Conservation (phyloP, 92 coral and sea anemone genomes). For the Porites rus region DNA sequence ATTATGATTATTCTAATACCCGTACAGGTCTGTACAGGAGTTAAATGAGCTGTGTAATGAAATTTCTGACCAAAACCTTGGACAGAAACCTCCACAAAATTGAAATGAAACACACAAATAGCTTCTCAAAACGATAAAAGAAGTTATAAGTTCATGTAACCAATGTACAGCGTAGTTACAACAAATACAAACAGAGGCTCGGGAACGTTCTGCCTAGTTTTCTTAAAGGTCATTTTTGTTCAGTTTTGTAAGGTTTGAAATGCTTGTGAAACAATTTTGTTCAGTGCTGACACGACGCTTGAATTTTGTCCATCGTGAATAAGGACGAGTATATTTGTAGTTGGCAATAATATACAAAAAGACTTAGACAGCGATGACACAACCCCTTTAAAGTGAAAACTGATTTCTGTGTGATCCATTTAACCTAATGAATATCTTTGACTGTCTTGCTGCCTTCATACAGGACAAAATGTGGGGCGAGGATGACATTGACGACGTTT, state of each 20-base stretch:
- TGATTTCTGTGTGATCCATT: slow-evolving; percentile 6
- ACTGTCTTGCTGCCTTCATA: slow-evolving; percentile 27
- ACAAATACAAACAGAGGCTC: neutral
- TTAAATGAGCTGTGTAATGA: too few relatives aligned
- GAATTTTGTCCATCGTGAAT: neutral
- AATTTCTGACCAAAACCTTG: neutral
- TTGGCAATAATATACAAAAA: too few relatives aligned
- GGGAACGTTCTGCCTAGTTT: slow-evolving; percentile 4
- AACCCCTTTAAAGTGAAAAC: neutral
- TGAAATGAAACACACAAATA: neutral
- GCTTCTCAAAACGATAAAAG: slow-evolving; percentile 6
- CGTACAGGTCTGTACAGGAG: too few relatives aligned
- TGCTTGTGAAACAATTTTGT: neutral
- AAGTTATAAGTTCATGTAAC: slow-evolving; percentile 1
- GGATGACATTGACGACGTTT: slow-evolving; percentile 6
- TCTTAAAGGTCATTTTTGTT: slow-evolving; percentile 4
- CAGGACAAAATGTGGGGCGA: slow-evolving; percentile 29
- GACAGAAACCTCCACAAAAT: neutral
- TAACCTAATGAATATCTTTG: slow-evolving; percentile 9
- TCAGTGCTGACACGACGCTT: neutral
- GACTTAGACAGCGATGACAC: too few relatives aligned
- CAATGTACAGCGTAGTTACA: slow-evolving; percentile 13
- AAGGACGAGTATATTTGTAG: neutral
- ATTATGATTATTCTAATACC: too few relatives aligned
- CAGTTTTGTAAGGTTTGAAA: slow-evolving; percentile 10